Base-by-base conservation (phyloP, 2,888 invertebrate species). In the Acanthoscelides obtectus region DNA sequence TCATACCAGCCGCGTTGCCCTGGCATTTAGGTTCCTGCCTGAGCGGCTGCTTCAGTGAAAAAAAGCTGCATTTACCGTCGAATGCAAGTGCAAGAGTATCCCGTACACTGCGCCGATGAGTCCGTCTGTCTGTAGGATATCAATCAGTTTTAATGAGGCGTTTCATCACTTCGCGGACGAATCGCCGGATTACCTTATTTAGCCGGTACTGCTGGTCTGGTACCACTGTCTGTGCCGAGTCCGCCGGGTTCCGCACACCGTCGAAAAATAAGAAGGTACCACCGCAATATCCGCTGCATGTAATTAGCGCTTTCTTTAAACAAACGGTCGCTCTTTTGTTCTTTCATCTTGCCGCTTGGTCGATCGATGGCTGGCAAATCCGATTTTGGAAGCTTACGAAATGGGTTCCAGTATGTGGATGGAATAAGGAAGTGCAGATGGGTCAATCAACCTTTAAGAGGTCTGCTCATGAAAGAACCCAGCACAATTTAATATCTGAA, bases 291-390 rank as follows among this genome's bases (percentile, higher is more conserved):
- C 66, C 21, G 66, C 8, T 22, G 66, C 22, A 22, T 66, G 66
- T 66, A 66, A 66, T 66, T 66, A 66, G 66, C 66, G 19, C 66
- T 66, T 66, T 66, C 66, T 66, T 66, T 21, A 66, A 66, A 66
- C 66, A 66, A 66, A 66, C 45, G 45, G 6, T 45, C 5, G 45
- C 45, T n/a, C n/a, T 45, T 45, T 45, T 45, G 45, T 45, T n/a
- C 45, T 45, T 45, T 45, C 45, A 45, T 45, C 45, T 45, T 12
- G 45, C 45, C 45, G 45, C 45, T 45, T 17, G n/a, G n/a, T n/a
- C n/a, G n/a, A n/a, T n/a, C n/a, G n/a, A n/a, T n/a, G n/a, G 17
- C 45, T 45, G 45, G 45, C 45, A 45, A 45, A 45, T 45, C 45
- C 45, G 45, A 45, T 45, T 45, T 45, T 4, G 45, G 17, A 17